A percentile compares a stretch with the other conserved stretches of the same genome.
phyloP scores from a whole-genome alignment of 1,140 invertebrate genomes.

The Plectrocnemia conspersa region DNA sequence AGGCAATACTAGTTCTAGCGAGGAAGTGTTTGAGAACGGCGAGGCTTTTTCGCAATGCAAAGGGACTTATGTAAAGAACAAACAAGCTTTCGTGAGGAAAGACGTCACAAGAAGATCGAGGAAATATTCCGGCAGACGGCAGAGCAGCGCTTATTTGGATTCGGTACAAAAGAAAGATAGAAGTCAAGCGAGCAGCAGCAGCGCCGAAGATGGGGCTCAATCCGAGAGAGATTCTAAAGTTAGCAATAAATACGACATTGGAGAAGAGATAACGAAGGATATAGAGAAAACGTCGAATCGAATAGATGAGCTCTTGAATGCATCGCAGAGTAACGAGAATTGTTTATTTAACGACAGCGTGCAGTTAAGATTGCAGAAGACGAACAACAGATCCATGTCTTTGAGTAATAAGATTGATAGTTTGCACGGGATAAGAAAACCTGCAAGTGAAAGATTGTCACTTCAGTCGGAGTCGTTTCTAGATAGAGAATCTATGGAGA shows the following conservation, averaged over 20 bases:
- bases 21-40: conserved; percentile 46
- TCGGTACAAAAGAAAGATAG: conserved; percentile 44
- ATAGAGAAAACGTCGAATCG: conserved; percentile 52
- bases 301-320: conserved; percentile 54
- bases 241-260: conserved; percentile 46
- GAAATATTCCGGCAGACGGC: conserved; percentile 53
- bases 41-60: conserved; percentile 41
- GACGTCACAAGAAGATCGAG: conserved; percentile 51
- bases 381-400: conserved; percentile 43
- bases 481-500: conserved; percentile 45
- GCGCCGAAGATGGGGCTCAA: conserved; percentile 46
- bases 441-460: conserved; percentile 13
- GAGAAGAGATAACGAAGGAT: conserved; percentile 53
- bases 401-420: conserved; percentile 49
- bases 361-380: conserved; percentile 24
- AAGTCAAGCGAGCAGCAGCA: conserved; percentile 43
- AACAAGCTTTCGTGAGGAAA: conserved; percentile 50
- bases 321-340: conserved; percentile 3
- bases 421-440: conserved; percentile 46
- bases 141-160: conserved; percentile 50
- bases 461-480: conserved; percentile 38
- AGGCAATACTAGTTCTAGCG: conserved; percentile 49
- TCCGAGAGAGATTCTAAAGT: conserved; percentile 38
- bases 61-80: conserved; percentile 60
- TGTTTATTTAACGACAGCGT: conserved; percentile 2